Percentiles rank a stretch among this genome's conserved stretches.
Evolutionary conservation across 1,140 invertebrate species (phyloP).

Genomic region (Scaptomyza hsui): DNA sequence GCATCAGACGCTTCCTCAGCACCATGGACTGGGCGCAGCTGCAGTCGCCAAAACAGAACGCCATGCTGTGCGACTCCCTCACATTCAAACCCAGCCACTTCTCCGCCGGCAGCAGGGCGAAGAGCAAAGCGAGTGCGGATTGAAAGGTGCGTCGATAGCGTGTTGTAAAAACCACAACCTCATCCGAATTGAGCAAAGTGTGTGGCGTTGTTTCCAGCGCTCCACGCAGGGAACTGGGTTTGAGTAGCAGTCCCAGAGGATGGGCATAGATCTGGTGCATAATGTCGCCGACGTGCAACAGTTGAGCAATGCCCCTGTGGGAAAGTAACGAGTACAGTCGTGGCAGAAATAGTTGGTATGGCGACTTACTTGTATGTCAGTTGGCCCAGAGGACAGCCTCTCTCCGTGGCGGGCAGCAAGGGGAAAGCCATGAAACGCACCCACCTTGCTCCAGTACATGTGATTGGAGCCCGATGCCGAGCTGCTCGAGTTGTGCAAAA

Average conservation of each 20-base stretch:
- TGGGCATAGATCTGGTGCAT: constrained; percentile 89
- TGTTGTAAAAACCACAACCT: constrained; percentile 91
- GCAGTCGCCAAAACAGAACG: constrained; percentile 94
- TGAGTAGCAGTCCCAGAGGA: constrained; percentile 85
- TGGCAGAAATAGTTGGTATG: neutral
- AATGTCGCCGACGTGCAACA: constrained; percentile 90
- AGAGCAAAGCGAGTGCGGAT: constrained; percentile 92
- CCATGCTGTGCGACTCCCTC: constrained; percentile 90
- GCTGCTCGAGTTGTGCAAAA: constrained; percentile 86
- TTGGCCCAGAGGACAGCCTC: constrained; percentile 88
- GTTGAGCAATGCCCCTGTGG: constrained; percentile 87
- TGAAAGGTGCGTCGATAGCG: constrained; percentile 94
- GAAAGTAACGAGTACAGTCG: neutral
- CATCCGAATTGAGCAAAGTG: constrained; percentile 84
- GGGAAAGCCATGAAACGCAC: constrained; percentile 94
- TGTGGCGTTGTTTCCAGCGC: constrained; percentile 68
- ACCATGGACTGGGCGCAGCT: constrained; percentile 90
- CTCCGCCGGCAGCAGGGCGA: constrained; percentile 88
- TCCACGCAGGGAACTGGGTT: constrained; percentile 42
- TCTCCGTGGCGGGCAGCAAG: constrained; percentile 87
- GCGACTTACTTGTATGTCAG: constrained; percentile 87
- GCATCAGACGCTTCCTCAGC: constrained; percentile 58
- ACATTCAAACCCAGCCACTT: constrained; percentile 83
- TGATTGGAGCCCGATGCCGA: constrained; percentile 85
- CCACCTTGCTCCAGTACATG: constrained; percentile 89